Conservation (phyloP, 2,888 invertebrate genomes). For the Drosophila incognita region DNA sequence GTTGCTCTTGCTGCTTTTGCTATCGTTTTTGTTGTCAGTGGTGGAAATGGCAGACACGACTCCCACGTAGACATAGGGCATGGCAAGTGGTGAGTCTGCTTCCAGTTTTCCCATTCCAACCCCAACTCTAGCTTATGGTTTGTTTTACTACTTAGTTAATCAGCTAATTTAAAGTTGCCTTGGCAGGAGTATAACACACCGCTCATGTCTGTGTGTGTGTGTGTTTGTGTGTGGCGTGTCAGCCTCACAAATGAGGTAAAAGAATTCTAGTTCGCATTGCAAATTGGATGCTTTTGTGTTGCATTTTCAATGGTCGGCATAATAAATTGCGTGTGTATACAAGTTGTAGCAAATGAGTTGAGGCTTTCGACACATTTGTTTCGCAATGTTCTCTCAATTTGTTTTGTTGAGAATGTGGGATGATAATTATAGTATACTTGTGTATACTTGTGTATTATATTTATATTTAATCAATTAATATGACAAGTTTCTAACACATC, state of each 20-base stretch:
- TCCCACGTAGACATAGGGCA: slow-evolving; percentile 67
- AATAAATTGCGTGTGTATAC: slow-evolving; percentile 13
- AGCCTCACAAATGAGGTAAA: slow-evolving; percentile 19
- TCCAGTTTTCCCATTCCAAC: slow-evolving; percentile 8
- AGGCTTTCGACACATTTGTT: slow-evolving; percentile 27
- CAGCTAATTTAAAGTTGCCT: slow-evolving; percentile 75
- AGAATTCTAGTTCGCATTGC: slow-evolving; percentile 23
- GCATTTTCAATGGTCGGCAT: slow-evolving; percentile 8
- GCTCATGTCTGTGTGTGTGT: slow-evolving; percentile 10
- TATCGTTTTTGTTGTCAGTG: slow-evolving; percentile 9
- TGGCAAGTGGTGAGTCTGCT: slow-evolving; percentile 33
- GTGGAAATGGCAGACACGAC: slow-evolving; percentile 57
- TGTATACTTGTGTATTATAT: neutral
- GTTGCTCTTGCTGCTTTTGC: slow-evolving; percentile 12
- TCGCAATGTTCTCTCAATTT: slow-evolving; percentile 2
- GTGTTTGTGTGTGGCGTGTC: slow-evolving; percentile 17
- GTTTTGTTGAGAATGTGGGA: neutral
- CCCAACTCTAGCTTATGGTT: slow-evolving; percentile 60
- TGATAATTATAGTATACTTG: neutral
- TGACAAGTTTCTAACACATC: neutral
- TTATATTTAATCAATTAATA: neutral
- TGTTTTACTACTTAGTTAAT: slow-evolving; percentile 77
- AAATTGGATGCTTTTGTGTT: slow-evolving; percentile 39
- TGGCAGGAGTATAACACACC: slow-evolving; percentile 15
- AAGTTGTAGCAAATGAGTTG: slow-evolving; percentile 25